Conservation (phyloP, 2,797 vertebrate genomes). For the Rhynchotus rufescens region DNA sequence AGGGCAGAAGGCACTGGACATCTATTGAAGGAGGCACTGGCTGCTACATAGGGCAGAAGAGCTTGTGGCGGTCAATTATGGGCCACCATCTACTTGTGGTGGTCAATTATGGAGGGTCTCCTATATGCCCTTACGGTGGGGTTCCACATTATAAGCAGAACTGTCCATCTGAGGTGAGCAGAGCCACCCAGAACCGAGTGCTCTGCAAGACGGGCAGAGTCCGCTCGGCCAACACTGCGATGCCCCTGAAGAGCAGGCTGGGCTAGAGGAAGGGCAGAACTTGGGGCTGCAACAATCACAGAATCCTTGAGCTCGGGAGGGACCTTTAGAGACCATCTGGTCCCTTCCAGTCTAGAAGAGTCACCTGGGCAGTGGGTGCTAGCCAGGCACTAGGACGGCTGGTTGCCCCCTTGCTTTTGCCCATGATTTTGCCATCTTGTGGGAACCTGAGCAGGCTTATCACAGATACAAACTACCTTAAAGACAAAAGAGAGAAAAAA, state of each 20-base stretch:
- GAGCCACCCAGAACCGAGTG: neutral
- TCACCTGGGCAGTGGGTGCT: neutral
- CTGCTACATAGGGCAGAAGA: accelerated
- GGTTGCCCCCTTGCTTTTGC: neutral
- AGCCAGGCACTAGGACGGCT: neutral
- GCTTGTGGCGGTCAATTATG: neutral
- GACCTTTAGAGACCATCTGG: no score
- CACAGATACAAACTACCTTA: neutral
- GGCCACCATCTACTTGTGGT: neutral
- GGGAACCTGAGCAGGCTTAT: neutral
- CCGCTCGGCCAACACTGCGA: accelerated
- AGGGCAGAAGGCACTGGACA: slow-evolving; percentile 19
- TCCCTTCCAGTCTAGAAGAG: neutral
- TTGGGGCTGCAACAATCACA: neutral
- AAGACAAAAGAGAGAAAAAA: neutral
- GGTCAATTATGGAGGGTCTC: neutral
- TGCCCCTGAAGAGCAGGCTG: neutral
- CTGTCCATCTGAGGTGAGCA: neutral
- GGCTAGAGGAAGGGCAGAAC: neutral
- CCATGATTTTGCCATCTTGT: neutral
- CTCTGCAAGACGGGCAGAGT: neutral
- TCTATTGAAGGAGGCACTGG: neutral
- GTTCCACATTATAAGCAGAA: neutral
- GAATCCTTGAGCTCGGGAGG: no score
- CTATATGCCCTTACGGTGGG: neutral